Evolutionary conservation across 2,797 vertebrate genomes (phyloP).

Genomic region (Erithacus rubecula): DNA sequence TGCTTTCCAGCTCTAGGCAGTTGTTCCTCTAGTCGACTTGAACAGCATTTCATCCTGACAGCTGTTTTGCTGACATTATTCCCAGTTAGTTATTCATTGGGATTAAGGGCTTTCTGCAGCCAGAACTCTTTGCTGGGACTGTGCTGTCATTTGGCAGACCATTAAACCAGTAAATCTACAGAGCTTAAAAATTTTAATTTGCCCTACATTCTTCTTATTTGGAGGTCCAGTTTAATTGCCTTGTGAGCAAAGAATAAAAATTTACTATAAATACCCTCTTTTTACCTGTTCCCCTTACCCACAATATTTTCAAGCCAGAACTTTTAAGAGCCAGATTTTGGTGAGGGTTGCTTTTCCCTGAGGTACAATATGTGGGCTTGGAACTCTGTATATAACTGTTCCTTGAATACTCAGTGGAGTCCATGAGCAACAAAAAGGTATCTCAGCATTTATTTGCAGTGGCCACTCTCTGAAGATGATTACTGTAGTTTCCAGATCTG

Average conservation of each 20-base stretch:
- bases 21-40: background rate
- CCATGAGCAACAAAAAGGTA: background rate
- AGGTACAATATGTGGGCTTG: background rate
- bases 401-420: background rate
- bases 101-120: slow-evolving; percentile 52
- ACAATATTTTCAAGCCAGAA: background rate
- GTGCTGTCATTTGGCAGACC: slow-evolving; percentile 5
- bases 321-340: background rate
- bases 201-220: background rate
- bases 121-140: background rate
- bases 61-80: slow-evolving; percentile 57
- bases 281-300: background rate
- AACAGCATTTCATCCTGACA: slow-evolving; percentile 28
- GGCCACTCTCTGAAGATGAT: background rate
- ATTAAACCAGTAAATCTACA: background rate
- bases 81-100: slow-evolving; percentile 32
- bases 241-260: background rate
- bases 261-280: background rate
- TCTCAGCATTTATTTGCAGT: background rate
- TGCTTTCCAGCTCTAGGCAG: background rate
- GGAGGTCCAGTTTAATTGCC: background rate
- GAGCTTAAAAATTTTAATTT: background rate
- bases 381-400: background rate
- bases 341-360: background rate
- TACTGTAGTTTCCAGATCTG: background rate